Evolutionary conservation across 1,140 invertebrate genomes (phyloP).

Genomic region (Leptinotarsa undecemlineata): DNA sequence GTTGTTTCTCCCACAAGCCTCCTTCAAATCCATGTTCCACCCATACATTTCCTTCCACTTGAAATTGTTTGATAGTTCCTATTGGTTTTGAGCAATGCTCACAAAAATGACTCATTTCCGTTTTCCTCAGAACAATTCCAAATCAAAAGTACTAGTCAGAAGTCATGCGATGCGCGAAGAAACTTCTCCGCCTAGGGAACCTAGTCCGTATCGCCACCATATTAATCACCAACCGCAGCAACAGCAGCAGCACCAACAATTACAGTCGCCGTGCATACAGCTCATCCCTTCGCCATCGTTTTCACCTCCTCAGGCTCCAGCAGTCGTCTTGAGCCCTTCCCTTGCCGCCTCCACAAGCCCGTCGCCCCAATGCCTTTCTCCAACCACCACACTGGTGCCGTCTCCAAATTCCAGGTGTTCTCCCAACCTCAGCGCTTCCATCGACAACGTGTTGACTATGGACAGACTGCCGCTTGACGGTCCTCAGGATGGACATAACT

Average conservation of each 20-base stretch:
- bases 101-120: neutral
- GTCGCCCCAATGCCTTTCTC: conserved; percentile 37
- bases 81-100: no score
- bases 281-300: conserved; percentile 47
- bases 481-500: neutral
- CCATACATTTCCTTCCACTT: no score
- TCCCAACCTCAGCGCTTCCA: conserved; percentile 19
- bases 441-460: neutral
- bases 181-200: conserved; percentile 78
- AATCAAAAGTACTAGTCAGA: conserved; percentile 81
- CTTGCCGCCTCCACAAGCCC: conserved; percentile 32
- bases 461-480: conserved; percentile 9
- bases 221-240: conserved; percentile 54
- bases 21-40: no score
- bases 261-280: conserved; percentile 47
- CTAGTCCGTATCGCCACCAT: conserved; percentile 61
- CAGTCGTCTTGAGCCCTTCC: conserved; percentile 49
- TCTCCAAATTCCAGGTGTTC: conserved; percentile 37
- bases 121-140: conserved; percentile 64
- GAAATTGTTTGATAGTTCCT: no score
- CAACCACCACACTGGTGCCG: conserved; percentile 42
- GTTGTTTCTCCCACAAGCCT: no score
- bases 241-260: conserved; percentile 12
- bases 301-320: conserved; percentile 46
- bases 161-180: conserved; percentile 89